A percentile compares a stretch with the other conserved stretches of the same genome.
Evolutionary conservation across 2,113 vertebrate genomes (phyloP).

Genomic region (Tragulus kanchil): DNA sequence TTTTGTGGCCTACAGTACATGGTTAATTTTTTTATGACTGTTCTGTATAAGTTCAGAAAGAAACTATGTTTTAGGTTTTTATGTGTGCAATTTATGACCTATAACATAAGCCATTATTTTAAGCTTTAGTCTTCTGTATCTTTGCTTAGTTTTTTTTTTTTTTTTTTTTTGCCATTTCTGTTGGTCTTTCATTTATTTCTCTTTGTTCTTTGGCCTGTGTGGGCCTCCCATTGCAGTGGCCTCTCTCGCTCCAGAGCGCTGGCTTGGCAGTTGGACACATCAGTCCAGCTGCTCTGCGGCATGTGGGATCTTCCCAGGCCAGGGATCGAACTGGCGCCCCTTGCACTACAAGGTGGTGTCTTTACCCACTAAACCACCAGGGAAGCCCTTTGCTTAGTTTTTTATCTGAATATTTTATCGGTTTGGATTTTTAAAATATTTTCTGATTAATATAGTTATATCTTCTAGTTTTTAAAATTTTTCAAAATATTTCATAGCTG

Average conservation of each 20-base stretch:
- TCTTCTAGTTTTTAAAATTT: background rate
- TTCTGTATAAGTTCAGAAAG: background rate
- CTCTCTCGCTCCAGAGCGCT: too few species aligned
- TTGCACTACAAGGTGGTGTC: too few species aligned
- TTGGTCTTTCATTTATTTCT: too few species aligned
- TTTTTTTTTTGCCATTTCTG: too few species aligned
- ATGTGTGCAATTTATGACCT: background rate
- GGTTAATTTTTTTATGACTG: background rate
- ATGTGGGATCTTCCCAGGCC: too few species aligned
- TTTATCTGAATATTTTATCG: background rate
- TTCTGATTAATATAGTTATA: background rate
- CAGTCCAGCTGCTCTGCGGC: too few species aligned
- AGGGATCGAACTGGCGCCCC: too few species aligned
- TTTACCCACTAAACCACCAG: too few species aligned
- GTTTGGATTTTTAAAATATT: background rate
- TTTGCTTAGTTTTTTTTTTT: background rate
- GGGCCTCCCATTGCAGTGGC: too few species aligned
- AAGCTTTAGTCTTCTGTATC: background rate
- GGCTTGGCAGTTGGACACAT: too few species aligned
- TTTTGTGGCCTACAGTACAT: background rate
- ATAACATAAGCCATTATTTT: background rate
- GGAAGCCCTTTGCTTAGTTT: background rate
- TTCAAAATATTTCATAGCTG: background rate
- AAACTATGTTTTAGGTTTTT: background rate
- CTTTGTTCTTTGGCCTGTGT: too few species aligned